Conservation (phyloP, 2,888 invertebrate genomes). For the Lysandra bellargus region DNA sequence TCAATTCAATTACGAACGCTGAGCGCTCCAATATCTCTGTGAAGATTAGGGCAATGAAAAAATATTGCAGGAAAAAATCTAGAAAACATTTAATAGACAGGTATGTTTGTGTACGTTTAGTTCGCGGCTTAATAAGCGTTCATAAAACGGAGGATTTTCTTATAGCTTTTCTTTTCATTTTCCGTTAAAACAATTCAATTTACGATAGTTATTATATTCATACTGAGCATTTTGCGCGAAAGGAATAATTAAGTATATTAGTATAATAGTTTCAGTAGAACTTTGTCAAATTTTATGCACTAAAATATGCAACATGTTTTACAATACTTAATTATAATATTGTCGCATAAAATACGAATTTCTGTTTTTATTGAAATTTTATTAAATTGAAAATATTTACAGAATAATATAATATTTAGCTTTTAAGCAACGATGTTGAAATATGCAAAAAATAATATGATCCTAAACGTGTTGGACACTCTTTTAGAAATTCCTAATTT, state of each 20-base stretch:
- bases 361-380: too few species aligned
- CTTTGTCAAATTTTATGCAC: background rate
- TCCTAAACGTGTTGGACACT: background rate
- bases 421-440: background rate
- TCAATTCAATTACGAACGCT: conserved; percentile 57
- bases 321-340: too few species aligned
- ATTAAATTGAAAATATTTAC: too few species aligned
- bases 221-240: background rate
- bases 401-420: background rate
- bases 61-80: conserved; percentile 58
- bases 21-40: conserved; percentile 51
- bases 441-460: background rate
- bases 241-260: background rate
- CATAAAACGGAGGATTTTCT: background rate
- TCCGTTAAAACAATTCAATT: background rate
- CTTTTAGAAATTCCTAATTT: conserved; percentile 19
- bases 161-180: background rate
- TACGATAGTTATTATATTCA: background rate
- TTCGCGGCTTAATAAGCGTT: conserved; percentile 10
- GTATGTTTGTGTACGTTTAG: conserved; percentile 42
- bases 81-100: conserved; percentile 56
- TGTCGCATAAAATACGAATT: too few species aligned
- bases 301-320: background rate
- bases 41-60: conserved; percentile 66
- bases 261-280: background rate